Evolutionary conservation across 2,797 vertebrate genomes (phyloP).

Genomic region (Premnoplex brunnescens): DNA sequence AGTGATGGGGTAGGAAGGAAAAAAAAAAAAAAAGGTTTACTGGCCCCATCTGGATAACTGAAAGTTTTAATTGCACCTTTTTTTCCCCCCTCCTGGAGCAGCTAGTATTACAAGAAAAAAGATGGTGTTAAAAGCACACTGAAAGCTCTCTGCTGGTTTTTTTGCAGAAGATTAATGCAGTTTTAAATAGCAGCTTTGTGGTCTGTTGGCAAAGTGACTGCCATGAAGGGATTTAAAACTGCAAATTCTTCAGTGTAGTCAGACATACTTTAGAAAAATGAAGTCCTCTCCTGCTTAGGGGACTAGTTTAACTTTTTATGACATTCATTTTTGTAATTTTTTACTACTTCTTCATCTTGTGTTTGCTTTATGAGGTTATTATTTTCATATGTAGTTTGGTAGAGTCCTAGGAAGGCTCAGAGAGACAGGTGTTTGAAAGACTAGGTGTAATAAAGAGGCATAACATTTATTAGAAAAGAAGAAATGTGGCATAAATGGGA

Average conservation of each 20-base stretch:
- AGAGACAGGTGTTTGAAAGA: conserved; percentile 54
- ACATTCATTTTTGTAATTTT: conserved; percentile 61
- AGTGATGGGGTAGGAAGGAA: not conserved
- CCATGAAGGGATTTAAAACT: conserved; percentile 54
- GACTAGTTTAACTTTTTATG: conserved; percentile 59
- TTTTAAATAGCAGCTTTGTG: conserved; percentile 52
- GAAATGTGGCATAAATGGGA: conserved; percentile 9
- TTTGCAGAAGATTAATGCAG: conserved; percentile 43
- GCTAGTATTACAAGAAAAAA: conserved; percentile 12
- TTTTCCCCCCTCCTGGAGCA: not conserved
- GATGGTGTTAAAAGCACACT: not conserved
- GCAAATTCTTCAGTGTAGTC: not conserved
- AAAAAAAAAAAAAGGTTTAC: not conserved
- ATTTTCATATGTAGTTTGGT: conserved; percentile 42
- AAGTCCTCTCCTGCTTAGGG: conserved; percentile 20
- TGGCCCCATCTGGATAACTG: not conserved
- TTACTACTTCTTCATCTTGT: conserved; percentile 36
- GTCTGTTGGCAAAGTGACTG: conserved; percentile 50
- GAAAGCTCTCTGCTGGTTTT: conserved; percentile 33
- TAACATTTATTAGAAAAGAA: conserved; percentile 27
- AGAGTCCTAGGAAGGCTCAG: conserved; percentile 1
- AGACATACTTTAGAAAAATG: conserved; percentile 17
- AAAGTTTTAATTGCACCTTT: not conserved
- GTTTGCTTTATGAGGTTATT: conserved; percentile 61
- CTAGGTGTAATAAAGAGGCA: conserved; percentile 25